These are phyloP conservation scores for Amazona ochrocephala DNA, from an alignment of 2,797 vertebrate genomes.

Conservation along the genomic window DNA sequence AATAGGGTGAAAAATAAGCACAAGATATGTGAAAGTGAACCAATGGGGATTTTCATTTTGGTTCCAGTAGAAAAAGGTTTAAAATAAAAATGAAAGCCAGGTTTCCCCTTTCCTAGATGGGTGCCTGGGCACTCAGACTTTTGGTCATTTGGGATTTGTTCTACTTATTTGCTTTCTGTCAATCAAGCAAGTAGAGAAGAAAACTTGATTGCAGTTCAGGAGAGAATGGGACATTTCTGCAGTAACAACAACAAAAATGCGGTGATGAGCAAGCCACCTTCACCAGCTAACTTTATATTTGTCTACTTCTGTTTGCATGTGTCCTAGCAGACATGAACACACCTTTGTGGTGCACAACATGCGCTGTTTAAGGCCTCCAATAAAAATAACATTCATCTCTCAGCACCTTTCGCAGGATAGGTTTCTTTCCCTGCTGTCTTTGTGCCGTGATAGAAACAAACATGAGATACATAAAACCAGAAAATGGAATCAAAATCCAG, in stretches of 20 bases:
- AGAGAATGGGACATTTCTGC: background rate
- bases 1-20: conserved; percentile 22
- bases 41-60: background rate
- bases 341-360: background rate
- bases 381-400: background rate
- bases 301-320: background rate
- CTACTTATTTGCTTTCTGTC: background rate
- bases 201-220: background rate
- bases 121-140: background rate
- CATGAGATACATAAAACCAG: fast-evolving
- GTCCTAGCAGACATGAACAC: background rate
- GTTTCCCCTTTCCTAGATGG: background rate
- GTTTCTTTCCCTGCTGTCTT: background rate
- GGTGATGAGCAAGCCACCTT: background rate
- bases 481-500: background rate
- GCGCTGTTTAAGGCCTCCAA: background rate
- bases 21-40: background rate
- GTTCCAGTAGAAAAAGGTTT: background rate
- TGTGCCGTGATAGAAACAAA: background rate
- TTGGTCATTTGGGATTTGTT: background rate
- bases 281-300: background rate
- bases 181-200: background rate
- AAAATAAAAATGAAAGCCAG: background rate
- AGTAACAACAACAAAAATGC: background rate
- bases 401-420: background rate